Evolutionary conservation across 2,113 vertebrate genomes (phyloP), one percentile per base, ranked within the genome.

Genomic region (Macroglossus sobrinus): DNA sequence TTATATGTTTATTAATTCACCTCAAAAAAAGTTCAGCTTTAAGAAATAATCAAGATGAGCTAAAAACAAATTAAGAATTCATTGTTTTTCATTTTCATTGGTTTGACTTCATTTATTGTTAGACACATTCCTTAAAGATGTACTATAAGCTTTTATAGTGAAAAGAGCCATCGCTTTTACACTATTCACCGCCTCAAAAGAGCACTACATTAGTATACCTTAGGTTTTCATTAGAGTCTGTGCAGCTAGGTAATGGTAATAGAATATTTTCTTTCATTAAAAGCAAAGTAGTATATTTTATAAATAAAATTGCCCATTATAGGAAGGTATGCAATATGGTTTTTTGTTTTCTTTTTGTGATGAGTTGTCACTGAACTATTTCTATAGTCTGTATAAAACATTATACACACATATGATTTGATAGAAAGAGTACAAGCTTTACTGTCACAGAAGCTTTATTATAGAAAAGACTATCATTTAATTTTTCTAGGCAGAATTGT

Each of bases 241-340:
- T 28, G 33, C 12, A 63, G 30, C 21, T 87, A 66, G 26, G 26
- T 85, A 43, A 57, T 45, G 74, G 4, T 72, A 74, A n/a, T 82
- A 69, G 26, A 21, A 61, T 33, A 55, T 5, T 71, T 7, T 12
- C 4, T 89, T 89, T 86, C 69, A 47, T 79, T 93, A 11, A 87
- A 94, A 93, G 45, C n/a, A 53, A 91, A 86, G 53, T 26, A 19
- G 30, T 1, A 53, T 78, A n/a, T 86, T 96, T 86, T 91, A 69
- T 72, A 93, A 74, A 45, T 35, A 94, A 68, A 89, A 55, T 40
- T 79, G 33, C 47, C 8, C 19, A 47, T 1, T 0, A 7, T 7
- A 47, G 66, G 19, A 94, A 75, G 38, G 5, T 13, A 13, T 12
- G 50, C 14, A 19, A 30, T 14, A 33, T 33, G 38, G 50, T 24